Base-by-base conservation (phyloP, 2,113 vertebrate species). In the Sorex araneus region DNA sequence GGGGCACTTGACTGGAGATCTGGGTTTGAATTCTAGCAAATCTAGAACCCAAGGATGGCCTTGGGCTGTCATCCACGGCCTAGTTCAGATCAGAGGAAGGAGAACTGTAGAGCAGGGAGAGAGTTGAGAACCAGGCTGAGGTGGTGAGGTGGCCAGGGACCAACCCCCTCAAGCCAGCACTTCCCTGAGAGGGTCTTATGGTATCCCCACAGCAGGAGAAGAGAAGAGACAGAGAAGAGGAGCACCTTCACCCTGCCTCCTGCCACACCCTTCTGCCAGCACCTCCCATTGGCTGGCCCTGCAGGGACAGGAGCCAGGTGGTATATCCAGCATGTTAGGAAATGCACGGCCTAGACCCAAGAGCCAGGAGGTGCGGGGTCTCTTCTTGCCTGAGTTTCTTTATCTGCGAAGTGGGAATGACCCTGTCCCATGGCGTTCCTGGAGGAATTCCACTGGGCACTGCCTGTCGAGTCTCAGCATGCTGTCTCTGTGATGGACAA, bases 291-390 rank as follows among this genome's bases (percentile, higher is more conserved):
- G 4, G 2, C 43, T 79, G 70, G n/a, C 4, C 47, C 66, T 27
- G 18, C 15, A 45, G 60, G 47, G 9, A 1, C 23, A 19, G 36
- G 76, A 47, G n/a, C 23, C 12, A 40, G 10, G 8, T 73, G 67
- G 67, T 32, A 34, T 34, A 27, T 34, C 32, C 18, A 21, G 69
- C 70, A 7, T 11, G 18, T 7, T 34, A 76, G 34, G 34, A 32
- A 30, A n/a, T 47, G 0, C 32, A 23, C n/a, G 80, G 54, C 64
- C 12, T 1, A 15, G 16, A n/a, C 36, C 34, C n/a, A 8, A 50
- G 57, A 50, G 36, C 57, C 36, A 2, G 15, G 54, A 40, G 12
- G 0, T 15, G 0, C 13, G 1, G 3, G n/a, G 1, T 0, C 0
- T 12, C 28, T 13, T 63, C 74, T 54, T 60, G 32, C 70, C n/a